phyloP scores from a whole-genome alignment of 2,888 invertebrate genomes.

The Mamestra brassicae region DNA sequence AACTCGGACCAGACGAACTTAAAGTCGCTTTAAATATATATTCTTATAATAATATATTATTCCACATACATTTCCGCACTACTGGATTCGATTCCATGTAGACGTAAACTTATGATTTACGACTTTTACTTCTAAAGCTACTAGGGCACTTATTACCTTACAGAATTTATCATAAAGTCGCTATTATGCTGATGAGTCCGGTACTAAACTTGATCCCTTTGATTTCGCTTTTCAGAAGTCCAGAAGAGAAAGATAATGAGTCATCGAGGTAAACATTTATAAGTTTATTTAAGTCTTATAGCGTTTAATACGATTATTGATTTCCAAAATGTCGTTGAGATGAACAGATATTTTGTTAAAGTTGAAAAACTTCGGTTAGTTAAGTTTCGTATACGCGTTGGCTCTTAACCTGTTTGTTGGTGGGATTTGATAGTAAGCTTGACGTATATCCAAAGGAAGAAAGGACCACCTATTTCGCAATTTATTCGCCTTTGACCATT shows the following conservation, averaged over 20 bases:
- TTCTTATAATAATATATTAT: conserved; percentile 26
- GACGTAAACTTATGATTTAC: conserved; percentile 57
- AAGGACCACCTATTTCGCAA: conserved; percentile 2
- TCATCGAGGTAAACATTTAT: background rate
- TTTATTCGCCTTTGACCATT: background rate
- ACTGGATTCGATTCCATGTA: conserved; percentile 34
- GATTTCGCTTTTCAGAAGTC: background rate
- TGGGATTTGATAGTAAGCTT: background rate
- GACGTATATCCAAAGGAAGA: background rate
- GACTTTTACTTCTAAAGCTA: conserved; percentile 31
- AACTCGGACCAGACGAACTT: conserved; percentile 3
- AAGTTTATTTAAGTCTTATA: background rate
- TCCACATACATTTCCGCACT: conserved; percentile 27
- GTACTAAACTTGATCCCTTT: conserved; percentile 8
- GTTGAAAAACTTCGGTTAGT: background rate
- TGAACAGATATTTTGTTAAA: background rate
- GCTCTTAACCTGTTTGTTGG: background rate
- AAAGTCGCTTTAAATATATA: conserved; percentile 5
- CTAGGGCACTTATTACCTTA: conserved; percentile 27
- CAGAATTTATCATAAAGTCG: conserved; percentile 22
- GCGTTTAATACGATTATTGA: background rate
- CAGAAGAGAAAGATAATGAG: conserved; percentile 3
- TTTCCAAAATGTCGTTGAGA: background rate
- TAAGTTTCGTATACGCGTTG: background rate
- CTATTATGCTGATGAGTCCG: conserved; percentile 31